phyloP scores from a whole-genome alignment of 2,888 invertebrate genomes.

The Acanthoscelides obtectus region DNA sequence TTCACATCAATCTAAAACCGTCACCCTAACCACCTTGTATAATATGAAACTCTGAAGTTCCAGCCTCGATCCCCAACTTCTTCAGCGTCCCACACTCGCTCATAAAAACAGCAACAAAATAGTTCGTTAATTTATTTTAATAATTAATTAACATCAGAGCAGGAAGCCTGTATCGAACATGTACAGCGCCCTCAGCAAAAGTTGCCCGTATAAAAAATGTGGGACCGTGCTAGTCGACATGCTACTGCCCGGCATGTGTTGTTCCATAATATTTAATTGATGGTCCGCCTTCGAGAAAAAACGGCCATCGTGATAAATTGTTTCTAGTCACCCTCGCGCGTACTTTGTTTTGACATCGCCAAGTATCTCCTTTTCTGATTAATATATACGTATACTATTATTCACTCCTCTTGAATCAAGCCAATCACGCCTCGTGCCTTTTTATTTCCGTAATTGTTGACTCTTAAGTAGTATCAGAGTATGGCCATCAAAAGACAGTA shows the following conservation, averaged over 20 bases:
- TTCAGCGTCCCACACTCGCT: background rate
- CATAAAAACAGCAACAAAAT: background rate
- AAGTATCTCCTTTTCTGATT: background rate
- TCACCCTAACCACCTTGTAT: no score
- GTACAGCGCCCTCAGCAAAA: background rate
- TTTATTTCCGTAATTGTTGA: no score
- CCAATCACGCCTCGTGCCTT: no score
- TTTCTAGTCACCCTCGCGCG: background rate
- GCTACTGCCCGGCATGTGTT: background rate
- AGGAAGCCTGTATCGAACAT: background rate
- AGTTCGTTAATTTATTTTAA: background rate
- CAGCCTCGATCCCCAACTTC: background rate
- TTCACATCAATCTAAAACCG: no score
- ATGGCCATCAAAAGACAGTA: no score
- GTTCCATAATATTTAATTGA: conserved; percentile 5
- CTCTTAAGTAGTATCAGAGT: no score
- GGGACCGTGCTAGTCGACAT: no score
- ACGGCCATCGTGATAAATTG: conserved; percentile 5
- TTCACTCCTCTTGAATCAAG: background rate
- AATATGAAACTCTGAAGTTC: background rate
- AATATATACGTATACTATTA: background rate
- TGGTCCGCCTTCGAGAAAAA: conserved; percentile 1
- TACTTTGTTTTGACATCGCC: background rate
- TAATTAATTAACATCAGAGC: background rate
- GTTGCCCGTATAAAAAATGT: background rate